Base-by-base conservation (phyloP, 2,797 vertebrate genomes). In the Podargus strigoides region DNA sequence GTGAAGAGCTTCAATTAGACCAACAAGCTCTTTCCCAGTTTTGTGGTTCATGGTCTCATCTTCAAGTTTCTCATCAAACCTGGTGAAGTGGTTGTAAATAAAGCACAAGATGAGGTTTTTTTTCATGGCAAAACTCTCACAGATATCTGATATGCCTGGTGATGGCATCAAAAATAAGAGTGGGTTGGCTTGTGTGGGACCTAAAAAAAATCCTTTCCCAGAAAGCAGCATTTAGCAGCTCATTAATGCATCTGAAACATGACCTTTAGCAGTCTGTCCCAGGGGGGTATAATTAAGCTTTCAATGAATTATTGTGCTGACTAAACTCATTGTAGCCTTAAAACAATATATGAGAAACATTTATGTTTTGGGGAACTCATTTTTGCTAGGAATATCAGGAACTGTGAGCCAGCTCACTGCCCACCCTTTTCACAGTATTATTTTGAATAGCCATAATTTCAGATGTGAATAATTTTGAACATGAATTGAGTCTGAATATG, bases 231-330 rank as follows among this genome's bases (percentile, higher is more conserved):
- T 90, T 96, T 88, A 95, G 46, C 67, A 87, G 59, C 64, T 95
- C 93, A 60, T 96, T 84, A 94, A 85, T 26, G 47, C 55, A 59
- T 47, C 89, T 94, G 87, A 95, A 95, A 83, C 66, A 63, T 60
- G 91, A 91, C 78, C 85, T 93, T 91, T 91, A 69, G 10, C 32
- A 20, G 46, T 34, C 64, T 85, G 36, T 79, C 34, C 36, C 80
- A 53, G 23, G 11, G 9, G 69, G 20, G 10, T 28, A 77, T 90
- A 68, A 95, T 93, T 95, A 95, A 80, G 36, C 24, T 88, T 86
- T 78, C 66, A 58, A 66, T 91, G 76, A 67, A 80, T 79, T 90
- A 73, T 73, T 87, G 63, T 66, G 36, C 63, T 73, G 69, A 27
- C 21, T 88, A 86, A 70, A 63, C 22, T 36, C 41, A 37, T 9